phyloP scores from a whole-genome alignment of 2,797 vertebrate species.

The Alcedo quadribrachys region DNA sequence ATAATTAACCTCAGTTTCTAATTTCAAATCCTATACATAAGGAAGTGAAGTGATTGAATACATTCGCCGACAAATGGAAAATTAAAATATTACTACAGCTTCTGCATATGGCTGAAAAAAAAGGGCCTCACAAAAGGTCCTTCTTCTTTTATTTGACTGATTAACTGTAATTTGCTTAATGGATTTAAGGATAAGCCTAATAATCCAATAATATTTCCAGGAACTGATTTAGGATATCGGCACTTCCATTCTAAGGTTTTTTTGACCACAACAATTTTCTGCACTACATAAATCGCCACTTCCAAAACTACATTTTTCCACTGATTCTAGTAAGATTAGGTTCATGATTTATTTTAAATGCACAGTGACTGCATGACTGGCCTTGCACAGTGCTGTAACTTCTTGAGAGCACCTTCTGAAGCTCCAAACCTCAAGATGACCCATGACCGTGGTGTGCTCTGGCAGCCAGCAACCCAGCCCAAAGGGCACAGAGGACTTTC shows the following conservation, averaged over 20 bases:
- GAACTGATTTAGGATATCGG: conserved; percentile 46
- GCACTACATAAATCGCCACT: not conserved
- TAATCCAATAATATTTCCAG: conserved; percentile 67
- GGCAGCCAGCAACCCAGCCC: not conserved
- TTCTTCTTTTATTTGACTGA: conserved; percentile 65
- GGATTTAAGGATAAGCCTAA: conserved; percentile 70
- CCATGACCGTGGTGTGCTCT: accelerated
- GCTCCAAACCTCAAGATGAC: not conserved
- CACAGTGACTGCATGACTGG: not conserved
- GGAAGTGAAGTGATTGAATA: conserved; percentile 35
- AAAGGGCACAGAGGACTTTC: not conserved
- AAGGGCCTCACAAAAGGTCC: conserved; percentile 27
- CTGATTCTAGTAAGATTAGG: not conserved
- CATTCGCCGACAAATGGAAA: conserved; percentile 59
- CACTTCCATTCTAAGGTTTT: not conserved
- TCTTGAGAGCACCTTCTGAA: not conserved
- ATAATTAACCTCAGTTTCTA: conserved; percentile 74
- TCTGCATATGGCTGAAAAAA: conserved; percentile 43
- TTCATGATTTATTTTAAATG: not conserved
- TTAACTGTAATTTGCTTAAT: conserved; percentile 72
- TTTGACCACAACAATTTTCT: not conserved
- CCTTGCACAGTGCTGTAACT: not conserved
- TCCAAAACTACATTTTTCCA: not conserved
- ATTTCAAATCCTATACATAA: conserved; percentile 64
- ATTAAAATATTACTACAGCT: conserved; percentile 67